Base-by-base conservation (phyloP, 1,140 invertebrate genomes). In the Aphis craccivora region DNA sequence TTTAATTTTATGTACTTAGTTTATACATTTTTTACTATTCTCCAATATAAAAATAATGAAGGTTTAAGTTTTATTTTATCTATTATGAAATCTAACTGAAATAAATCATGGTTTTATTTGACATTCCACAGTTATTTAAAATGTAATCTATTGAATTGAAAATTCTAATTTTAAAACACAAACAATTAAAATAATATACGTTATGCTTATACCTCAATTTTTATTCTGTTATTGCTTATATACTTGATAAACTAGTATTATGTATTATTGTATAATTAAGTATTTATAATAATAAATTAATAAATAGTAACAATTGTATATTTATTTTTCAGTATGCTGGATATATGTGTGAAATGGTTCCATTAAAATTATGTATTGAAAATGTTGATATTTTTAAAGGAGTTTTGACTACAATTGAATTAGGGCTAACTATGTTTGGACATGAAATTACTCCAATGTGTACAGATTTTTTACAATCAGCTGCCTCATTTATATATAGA, bases 351-450 rank as follows among this genome's bases (percentile, higher is more conserved):
- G 97, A 97, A 94, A 96, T 97, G 93, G 96, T 97, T 95, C 96
- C 97, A 20, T 96, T 97, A 91, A 97, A 96, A 95, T 95, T 96
- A 35, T 95, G 95, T 53, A 93, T 94, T 83, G 95, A 97, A 88
- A 95, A 96, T 22, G 95, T 96, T 22, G 95, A 96, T 93, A 95
- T 97, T 43, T 95, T 97, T 86, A 95, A 96, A 93, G 95, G 95
- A 94, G 94, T 98, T 48, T 95, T 98, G 94, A 95, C 95, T 25
- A 97, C 97, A 0, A 95, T 98, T 45, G 96, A 97, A 94, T 94
- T 97, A 40, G 97, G 97, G 48, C 95, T 98, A 48, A 96, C 96
- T 45, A 96, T 96, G 37, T 97, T 97, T 95, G 96, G 96, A 35
- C 94, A 96, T n/a, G 97, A 97, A 93, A 95, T 97, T 37, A 96